phyloP scores from a whole-genome alignment of 2,888 invertebrate genomes.

The Nephrotoma guestfalica region DNA sequence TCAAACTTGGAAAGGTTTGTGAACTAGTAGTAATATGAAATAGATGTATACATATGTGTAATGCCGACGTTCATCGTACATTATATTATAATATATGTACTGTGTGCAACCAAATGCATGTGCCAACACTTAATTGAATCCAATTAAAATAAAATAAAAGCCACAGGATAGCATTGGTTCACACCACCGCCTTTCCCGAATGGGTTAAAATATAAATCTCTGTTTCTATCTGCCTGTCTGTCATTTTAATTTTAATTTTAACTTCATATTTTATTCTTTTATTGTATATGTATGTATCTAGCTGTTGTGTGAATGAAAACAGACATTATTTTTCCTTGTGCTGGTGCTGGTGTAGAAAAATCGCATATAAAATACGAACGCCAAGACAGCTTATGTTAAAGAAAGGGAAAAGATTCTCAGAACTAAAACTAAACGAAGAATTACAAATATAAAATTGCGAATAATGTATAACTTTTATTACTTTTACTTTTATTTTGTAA shows the following conservation, averaged over 20 bases:
- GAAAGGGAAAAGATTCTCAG: not conserved
- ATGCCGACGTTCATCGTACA: not conserved
- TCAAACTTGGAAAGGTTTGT: not conserved
- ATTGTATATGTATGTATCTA: not conserved
- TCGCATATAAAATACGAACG: not conserved
- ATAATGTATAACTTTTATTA: not conserved
- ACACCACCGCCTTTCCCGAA: not conserved
- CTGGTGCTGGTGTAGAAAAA: not conserved
- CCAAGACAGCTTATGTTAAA: not conserved
- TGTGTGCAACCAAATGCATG: no score
- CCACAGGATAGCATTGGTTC: not conserved
- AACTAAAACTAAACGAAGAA: not conserved
- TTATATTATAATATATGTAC: not conserved
- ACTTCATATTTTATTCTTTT: not conserved
- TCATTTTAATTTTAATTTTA: not conserved
- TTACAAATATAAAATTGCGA: not conserved
- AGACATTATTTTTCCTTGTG: not conserved
- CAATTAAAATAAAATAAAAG: not conserved
- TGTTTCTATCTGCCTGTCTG: not conserved
- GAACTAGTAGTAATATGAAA: not conserved
- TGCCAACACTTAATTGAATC: not conserved
- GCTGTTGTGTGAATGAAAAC: not conserved
- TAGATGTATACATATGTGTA: not conserved
- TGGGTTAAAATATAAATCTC: not conserved
- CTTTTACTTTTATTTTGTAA: not conserved